A percentile compares a stretch with the other conserved stretches of the same genome.
phyloP scores from a whole-genome alignment of 2,888 invertebrate species.

The Hypercompe scribonia region DNA sequence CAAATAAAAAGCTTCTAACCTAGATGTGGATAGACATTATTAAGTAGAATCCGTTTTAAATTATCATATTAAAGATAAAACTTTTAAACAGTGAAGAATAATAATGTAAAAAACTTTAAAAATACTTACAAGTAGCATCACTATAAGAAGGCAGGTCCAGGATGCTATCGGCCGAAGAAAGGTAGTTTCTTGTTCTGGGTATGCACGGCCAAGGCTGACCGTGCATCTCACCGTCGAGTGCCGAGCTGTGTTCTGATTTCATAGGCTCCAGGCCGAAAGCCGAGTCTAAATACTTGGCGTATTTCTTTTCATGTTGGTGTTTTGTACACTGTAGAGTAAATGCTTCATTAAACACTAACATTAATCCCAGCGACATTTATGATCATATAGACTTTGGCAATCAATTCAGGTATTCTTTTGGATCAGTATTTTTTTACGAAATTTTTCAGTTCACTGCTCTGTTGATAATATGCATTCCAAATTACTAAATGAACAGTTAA shows the following conservation, averaged over 20 bases:
- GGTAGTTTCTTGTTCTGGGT: conserved; percentile 66
- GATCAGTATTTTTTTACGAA: too few relatives aligned
- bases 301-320: conserved; percentile 65
- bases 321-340: conserved; percentile 61
- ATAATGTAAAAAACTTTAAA: background rate
- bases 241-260: conserved; percentile 25
- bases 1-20: too few relatives aligned
- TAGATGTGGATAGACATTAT: too few relatives aligned
- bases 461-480: too few relatives aligned
- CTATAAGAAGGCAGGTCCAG: conserved; percentile 77
- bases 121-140: conserved; percentile 67
- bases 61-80: background rate
- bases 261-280: conserved; percentile 66
- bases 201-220: conserved; percentile 73
- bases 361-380: too few relatives aligned
- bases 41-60: background rate
- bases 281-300: conserved; percentile 64
- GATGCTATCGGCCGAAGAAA: conserved; percentile 75
- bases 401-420: too few relatives aligned
- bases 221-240: conserved; percentile 29
- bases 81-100: too few relatives aligned
- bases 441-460: too few relatives aligned
- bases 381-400: too few relatives aligned
- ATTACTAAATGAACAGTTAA: too few relatives aligned
- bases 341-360: background rate